These are phyloP conservation scores for Lagocephalus sceleratus DNA, from an alignment of 2,797 vertebrate genomes.

Conservation along the genomic window DNA sequence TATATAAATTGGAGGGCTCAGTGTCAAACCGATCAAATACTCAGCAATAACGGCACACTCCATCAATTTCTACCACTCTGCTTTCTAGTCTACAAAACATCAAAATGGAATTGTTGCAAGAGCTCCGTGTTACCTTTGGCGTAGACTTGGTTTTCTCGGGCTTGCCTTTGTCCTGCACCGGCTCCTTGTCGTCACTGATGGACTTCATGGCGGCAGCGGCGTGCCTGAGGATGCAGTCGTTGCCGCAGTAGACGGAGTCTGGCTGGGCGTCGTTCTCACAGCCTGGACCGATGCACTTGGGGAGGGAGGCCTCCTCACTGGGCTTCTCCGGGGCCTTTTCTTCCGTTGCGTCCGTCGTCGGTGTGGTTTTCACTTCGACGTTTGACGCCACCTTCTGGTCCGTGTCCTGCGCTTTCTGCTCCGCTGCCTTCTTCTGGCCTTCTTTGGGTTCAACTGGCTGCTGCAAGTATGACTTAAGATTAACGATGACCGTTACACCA, in stretches of 20 bases:
- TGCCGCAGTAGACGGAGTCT: conserved; percentile 95
- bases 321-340: conserved; percentile 25
- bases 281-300: conserved; percentile 93
- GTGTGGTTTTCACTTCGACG: conserved; percentile 62
- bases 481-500: conserved; percentile 5
- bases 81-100: background rate
- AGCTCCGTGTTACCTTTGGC: conserved; percentile 80
- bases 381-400: conserved; percentile 57
- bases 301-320: conserved; percentile 72
- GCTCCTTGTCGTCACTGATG: conserved; percentile 86
- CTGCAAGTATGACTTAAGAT: conserved; percentile 56
- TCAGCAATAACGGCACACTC: conserved; percentile 1
- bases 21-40: background rate
- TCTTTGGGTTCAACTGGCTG: conserved; percentile 39
- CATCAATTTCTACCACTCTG: background rate
- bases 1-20: background rate
- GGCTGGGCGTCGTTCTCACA: conserved; percentile 88
- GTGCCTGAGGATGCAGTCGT: conserved; percentile 92
- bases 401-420: conserved; percentile 42
- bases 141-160: conserved; percentile 78
- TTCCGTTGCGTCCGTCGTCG: conserved; percentile 18
- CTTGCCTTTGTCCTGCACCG: conserved; percentile 75
- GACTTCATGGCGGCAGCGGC: conserved; percentile 94
- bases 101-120: conserved; percentile 24
- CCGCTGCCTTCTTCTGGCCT: conserved; percentile 34